Evolutionary conservation across 53 echinoderm and acorn worm genomes (phyloP), one percentile per base, ranked within the genome.

Genomic region (Stichopus horrens): DNA sequence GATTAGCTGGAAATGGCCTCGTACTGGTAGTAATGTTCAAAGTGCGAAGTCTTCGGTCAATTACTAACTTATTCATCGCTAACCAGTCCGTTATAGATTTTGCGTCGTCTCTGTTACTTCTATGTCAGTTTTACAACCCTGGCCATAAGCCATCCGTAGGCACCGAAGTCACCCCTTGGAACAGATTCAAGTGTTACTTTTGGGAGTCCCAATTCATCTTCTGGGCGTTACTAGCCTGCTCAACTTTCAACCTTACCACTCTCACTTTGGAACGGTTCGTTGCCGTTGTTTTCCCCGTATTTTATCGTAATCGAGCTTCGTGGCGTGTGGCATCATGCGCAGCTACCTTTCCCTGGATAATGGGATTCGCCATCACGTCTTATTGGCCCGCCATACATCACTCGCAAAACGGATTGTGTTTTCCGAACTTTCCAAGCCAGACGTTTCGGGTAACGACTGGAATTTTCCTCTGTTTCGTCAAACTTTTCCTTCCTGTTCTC

Each of bases 401-500:
- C 9, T 75, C 65, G 5, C 76, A 76, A 59, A 76, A 86, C 52
- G 77, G 78, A 52, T 80, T 59, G 51, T 94, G 94, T 82, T 22
- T 67, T 55, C 58, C 79, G 51, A 79, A 78, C 22, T 94, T 90
- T 90, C 89, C 89, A 63, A 89, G 54, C 56, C 23, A 8, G 1
- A 79, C 74, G 23, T 63, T 75, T 7, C 88, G 88, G 89, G 86
- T 74, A 23, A 56, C 73, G n/a, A 88, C 53, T 13, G 94, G 94
- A 22, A 67, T 89, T 52, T 53, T 86, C n/a, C 74, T 37, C 37
- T 92, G 92, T 76, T 37, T 92, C 18, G 60, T 87, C 77, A 81
- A 90, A 74, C 65, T 89, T 83, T 58, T 93, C 74, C 53, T 93
- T 53, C 92, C 91, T 9, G 77, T 94, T 54, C 4, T 53, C 6